Evolutionary conservation across 2,113 vertebrate genomes (phyloP).

Genomic region (Paedocypris sp.): DNA sequence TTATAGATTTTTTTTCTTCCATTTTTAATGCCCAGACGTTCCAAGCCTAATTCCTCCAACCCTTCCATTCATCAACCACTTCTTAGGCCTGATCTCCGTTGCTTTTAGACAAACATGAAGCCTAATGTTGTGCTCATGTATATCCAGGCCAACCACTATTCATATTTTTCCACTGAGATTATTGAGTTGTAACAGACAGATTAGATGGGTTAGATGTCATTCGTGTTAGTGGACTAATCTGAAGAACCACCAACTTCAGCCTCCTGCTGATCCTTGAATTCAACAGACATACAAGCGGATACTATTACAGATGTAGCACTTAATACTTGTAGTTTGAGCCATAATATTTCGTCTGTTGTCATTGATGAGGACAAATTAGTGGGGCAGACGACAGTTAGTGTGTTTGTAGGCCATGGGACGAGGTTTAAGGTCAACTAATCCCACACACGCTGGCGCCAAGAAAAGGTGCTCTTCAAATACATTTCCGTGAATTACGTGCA

Average conservation of each 20-base stretch:
- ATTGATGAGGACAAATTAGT: neutral
- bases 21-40: no score
- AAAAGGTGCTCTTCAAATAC: neutral
- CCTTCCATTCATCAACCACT: no score
- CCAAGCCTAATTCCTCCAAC: no score
- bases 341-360: neutral
- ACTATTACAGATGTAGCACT: no score
- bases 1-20: no score
- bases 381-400: neutral
- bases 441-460: neutral
- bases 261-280: no score
- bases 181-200: neutral
- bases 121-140: no score
- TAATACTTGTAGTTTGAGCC: no score
- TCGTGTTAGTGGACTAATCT: neutral
- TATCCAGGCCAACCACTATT: no score
- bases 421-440: neutral
- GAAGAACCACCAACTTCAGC: neutral
- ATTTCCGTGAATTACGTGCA: neutral
- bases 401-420: neutral
- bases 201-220: neutral
- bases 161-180: neutral
- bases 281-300: no score
- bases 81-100: no score
- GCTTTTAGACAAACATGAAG: no score